Percentiles rank a stretch among this genome's conserved stretches.
Conservation (phyloP, 2,888 invertebrate genomes). For the Cenopis cana region DNA sequence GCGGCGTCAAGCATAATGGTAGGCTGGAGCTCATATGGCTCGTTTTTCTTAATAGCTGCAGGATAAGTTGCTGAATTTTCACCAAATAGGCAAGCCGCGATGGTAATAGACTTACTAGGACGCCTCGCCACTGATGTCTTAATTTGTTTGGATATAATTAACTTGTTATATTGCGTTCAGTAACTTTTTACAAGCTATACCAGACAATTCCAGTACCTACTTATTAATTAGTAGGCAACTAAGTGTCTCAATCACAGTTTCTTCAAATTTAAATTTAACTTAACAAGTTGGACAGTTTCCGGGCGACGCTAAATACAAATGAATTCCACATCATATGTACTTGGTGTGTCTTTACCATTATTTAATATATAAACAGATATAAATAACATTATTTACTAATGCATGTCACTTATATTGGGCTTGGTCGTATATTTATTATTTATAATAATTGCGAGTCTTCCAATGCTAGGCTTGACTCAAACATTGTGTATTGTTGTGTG, state of each 20-base stretch:
- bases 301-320: too few species aligned
- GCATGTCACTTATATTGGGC: not conserved
- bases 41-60: too few species aligned
- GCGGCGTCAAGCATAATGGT: not conserved
- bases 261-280: too few species aligned
- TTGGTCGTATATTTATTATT: not conserved
- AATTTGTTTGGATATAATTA: not conserved
- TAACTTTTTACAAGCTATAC: not conserved
- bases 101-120: not conserved
- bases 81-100: not conserved
- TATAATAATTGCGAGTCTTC: not conserved
- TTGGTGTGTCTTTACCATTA: too few species aligned
- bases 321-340: too few species aligned
- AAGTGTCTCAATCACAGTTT: too few species aligned
- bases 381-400: not conserved
- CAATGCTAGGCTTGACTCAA: not conserved
- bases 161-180: not conserved
- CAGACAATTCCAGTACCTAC: not conserved
- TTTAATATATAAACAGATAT: too few species aligned
- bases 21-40: too few species aligned
- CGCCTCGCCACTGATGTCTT: not conserved
- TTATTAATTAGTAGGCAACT: not conserved
- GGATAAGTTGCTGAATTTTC: not conserved
- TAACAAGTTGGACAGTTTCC: too few species aligned
- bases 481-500: not conserved